Base-by-base conservation (phyloP, 1,140 invertebrate genomes). In the Triops longicaudatus region DNA sequence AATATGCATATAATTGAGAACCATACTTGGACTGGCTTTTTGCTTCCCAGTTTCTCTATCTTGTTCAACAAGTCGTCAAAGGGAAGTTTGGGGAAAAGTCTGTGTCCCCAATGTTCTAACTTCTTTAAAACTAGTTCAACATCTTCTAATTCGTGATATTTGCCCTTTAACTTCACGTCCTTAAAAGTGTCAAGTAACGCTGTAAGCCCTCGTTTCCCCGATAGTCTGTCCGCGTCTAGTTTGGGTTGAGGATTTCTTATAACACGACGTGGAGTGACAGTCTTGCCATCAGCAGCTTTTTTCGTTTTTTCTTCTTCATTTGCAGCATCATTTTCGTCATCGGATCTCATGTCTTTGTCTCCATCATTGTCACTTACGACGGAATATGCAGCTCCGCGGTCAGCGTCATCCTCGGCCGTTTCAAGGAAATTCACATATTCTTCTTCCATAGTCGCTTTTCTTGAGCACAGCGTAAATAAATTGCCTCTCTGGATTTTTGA, bases 41-140 rank as follows among this genome's bases (percentile, higher is more conserved):
- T 93, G 26, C 86, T 86, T 1, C 95, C 95, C 1, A 97, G 85
- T 73, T 87, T 88, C 82, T 96, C 95, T 74, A 94, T 88, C 84
- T 90, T 90, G 76, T 90, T 90, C 1, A 97, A 84, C 78, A 91
- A 91, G 83, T 96, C 93, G 82, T 93, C 91, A 86, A 97, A 97
- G 26, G 90, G 87, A 80, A 91, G 91, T 82, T 92, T 95, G 1
- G 96, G 95, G 86, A 91, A 97, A 72, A 98, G 82, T 78, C 95
- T 87, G 83, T 97, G 94, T 1, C 90, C 90, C 96, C 96, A 98
- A 81, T 97, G 95, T 81, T 98, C 93, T 75, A 97, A 81, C 80
- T 89, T 91, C 63, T 91, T 90, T 85, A 98, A 87, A 0, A 97
- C 84, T 73, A 88, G 82, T 82, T 93, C 88, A 17, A 98, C 85